phyloP scores from a whole-genome alignment of 2,888 invertebrate species.

The Schrankia costaestrigalis region DNA sequence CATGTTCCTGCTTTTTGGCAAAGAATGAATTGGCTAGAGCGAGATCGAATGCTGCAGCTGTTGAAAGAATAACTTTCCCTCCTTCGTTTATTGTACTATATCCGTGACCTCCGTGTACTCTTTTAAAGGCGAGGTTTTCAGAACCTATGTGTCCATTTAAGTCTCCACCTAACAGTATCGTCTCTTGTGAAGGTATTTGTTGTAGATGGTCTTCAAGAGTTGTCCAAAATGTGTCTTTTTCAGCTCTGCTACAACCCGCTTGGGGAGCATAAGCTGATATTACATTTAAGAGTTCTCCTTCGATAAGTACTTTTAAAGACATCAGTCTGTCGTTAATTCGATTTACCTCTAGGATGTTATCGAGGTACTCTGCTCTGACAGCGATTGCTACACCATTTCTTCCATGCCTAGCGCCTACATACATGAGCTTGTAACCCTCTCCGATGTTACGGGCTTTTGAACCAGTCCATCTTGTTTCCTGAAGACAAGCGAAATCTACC shows the following conservation, averaged over 20 bases:
- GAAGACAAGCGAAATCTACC: not conserved
- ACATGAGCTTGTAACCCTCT: not conserved
- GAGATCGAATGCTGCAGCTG: not conserved
- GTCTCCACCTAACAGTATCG: not conserved
- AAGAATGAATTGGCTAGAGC: not conserved
- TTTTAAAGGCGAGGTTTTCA: not conserved
- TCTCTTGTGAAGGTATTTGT: not conserved
- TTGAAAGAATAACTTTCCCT: not conserved
- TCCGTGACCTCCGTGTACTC: not conserved
- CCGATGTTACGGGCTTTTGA: not conserved
- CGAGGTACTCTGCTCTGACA: too few relatives aligned
- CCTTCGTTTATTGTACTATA: not conserved
- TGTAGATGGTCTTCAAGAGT: not conserved
- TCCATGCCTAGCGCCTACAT: not conserved
- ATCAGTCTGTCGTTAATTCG: not conserved
- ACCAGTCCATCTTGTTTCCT: not conserved
- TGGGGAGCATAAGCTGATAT: not conserved
- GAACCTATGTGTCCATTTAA: not conserved
- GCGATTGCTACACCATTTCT: not conserved
- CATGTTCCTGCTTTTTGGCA: not conserved
- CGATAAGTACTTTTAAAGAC: not conserved
- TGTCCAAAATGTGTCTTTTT: not conserved
- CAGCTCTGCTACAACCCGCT: not conserved
- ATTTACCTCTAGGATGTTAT: not conserved
- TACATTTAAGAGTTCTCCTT: not conserved